Conservation (phyloP, 2,113 vertebrate genomes). For the Felis catus region F.catus_Fca126_mat1.0 CM031417.1:39562501-39563000, state of each 20-base stretch:
- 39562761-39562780: background rate
- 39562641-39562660: constrained; percentile 43
- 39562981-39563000: background rate
- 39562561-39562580: background rate
- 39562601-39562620: constrained; percentile 24
- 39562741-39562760: background rate
- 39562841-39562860: constrained; percentile 22
- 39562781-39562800: background rate
- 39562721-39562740: background rate
- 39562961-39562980: background rate
- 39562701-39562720: background rate
- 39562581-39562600: constrained; percentile 42
- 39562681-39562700: constrained; percentile 3
- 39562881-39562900: background rate
- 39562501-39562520: constrained; percentile 21
- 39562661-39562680: background rate
- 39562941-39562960: background rate
- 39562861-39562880: background rate
- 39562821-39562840: background rate
- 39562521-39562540: constrained; percentile 28
- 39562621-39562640: background rate
- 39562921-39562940: background rate
- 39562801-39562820: background rate
- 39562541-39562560: constrained; percentile 18
- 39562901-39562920: background rate